Evolutionary conservation across 1,140 invertebrate genomes (phyloP).

Genomic region (Tyrophagus putrescentiae): DNA sequence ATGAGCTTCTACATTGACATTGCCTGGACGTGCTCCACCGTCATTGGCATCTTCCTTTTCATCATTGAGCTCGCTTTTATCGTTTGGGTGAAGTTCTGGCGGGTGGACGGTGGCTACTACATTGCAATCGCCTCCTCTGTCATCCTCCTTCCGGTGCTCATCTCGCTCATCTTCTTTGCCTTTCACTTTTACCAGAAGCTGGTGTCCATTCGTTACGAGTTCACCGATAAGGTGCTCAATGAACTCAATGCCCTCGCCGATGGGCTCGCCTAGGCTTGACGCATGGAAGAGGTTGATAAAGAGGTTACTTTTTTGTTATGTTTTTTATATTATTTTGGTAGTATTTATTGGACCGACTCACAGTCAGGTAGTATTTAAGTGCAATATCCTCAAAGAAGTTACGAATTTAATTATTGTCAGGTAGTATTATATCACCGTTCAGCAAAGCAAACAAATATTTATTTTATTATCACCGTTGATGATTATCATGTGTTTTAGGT

Average conservation of each 20-base stretch:
- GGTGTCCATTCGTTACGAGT: conserved; percentile 74
- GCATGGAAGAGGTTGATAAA: too few relatives aligned
- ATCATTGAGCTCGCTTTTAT: conserved; percentile 84
- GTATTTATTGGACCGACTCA: too few relatives aligned
- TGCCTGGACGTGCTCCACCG: conserved; percentile 90
- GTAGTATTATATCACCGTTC: too few relatives aligned
- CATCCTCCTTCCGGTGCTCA: conserved; percentile 71
- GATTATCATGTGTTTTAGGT: too few relatives aligned
- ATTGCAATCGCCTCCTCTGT: conserved; percentile 40
- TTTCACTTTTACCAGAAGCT: conserved; percentile 83
- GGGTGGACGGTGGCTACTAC: conserved; percentile 20
- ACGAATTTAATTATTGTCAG: too few relatives aligned
- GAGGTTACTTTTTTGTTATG: too few relatives aligned
- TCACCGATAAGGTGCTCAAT: conserved; percentile 60
- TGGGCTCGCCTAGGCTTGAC: too few relatives aligned
- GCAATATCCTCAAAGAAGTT: too few relatives aligned
- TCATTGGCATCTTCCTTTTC: conserved; percentile 80
- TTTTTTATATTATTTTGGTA: too few relatives aligned
- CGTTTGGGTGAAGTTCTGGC: conserved; percentile 50
- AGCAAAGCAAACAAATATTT: too few relatives aligned
- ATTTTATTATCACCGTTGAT: too few relatives aligned
- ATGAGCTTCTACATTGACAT: conserved; percentile 66
- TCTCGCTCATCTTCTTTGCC: conserved; percentile 78
- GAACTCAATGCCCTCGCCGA: conserved; percentile 69
- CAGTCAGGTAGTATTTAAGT: too few relatives aligned